Percentiles rank a stretch among this genome's conserved stretches.
phyloP scores from a whole-genome alignment of 2,888 invertebrate species.

The Aphidoletes aphidimyza region DNA sequence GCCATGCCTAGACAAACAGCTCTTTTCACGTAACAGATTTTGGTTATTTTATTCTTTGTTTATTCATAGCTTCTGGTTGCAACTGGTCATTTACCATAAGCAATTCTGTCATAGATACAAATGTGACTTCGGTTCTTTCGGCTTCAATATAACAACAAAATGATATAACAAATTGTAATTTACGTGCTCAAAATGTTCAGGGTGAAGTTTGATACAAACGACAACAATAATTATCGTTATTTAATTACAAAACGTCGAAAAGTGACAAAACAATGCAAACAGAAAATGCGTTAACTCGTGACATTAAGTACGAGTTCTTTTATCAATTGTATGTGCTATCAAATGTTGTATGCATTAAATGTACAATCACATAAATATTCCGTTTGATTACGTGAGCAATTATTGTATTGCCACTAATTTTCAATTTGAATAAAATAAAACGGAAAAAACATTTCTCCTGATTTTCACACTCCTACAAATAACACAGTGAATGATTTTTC shows the following conservation, averaged over 20 bases:
- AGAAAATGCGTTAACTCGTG: slow-evolving; percentile 26
- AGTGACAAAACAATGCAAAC: background rate
- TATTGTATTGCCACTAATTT: no score
- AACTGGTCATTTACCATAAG: no score
- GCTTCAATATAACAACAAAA: no score
- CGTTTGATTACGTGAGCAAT: background rate
- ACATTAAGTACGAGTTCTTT: background rate
- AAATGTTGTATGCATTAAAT: slow-evolving; percentile 23
- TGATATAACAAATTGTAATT: background rate
- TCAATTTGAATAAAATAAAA: no score
- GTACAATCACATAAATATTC: background rate
- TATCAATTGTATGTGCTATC: no score
- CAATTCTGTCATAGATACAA: background rate
- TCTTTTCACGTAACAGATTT: background rate
- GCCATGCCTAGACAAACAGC: background rate
- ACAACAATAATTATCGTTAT: slow-evolving; percentile 17
- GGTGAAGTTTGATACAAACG: background rate
- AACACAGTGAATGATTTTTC: background rate
- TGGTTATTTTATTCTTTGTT: background rate
- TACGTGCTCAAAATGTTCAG: slow-evolving; percentile 1
- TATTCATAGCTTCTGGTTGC: background rate
- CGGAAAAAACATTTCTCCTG: background rate
- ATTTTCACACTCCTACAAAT: no score
- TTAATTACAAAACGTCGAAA: background rate
- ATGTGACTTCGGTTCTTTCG: no score